Conservation (phyloP, 2,888 invertebrate genomes). For the Pristionchus japonicus region DNA sequence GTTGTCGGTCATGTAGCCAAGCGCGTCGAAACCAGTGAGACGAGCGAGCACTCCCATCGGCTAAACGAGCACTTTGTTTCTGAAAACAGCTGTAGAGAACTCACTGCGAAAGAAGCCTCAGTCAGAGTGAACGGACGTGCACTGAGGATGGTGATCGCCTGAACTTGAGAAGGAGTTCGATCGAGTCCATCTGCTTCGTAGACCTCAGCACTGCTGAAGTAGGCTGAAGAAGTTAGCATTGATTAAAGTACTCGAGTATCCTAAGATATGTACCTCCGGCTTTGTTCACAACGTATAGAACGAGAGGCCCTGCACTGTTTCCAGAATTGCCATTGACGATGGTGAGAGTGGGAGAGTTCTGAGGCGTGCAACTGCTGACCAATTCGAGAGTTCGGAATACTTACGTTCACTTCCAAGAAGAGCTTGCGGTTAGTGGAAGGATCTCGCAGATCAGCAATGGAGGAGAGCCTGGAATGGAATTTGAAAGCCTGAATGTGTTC, state of each 20-base stretch:
- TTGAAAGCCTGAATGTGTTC: background rate
- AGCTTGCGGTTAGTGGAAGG: background rate
- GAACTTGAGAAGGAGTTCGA: background rate
- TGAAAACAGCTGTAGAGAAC: background rate
- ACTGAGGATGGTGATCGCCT: background rate
- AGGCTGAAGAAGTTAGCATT: background rate
- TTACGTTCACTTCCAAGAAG: background rate
- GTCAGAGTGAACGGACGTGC: background rate
- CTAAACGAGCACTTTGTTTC: background rate
- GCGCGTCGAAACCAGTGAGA: background rate
- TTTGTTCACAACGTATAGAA: background rate
- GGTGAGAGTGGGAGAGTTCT: background rate
- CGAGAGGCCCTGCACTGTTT: background rate
- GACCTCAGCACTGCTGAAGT: background rate
- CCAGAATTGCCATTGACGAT: background rate
- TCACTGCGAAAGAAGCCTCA: background rate
- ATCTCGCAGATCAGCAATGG: background rate
- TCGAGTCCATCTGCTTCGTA: slow-evolving; percentile 8
- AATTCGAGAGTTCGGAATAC: background rate
- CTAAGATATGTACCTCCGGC: background rate
- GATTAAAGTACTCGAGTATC: too few relatives aligned
- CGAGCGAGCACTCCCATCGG: slow-evolving; percentile 10
- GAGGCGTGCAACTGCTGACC: background rate
- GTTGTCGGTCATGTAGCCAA: background rate
- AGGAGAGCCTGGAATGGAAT: background rate